These are phyloP conservation scores for Exephanes ischioxanthus DNA, from an alignment of 2,888 invertebrate species.

Conservation along the genomic window DNA sequence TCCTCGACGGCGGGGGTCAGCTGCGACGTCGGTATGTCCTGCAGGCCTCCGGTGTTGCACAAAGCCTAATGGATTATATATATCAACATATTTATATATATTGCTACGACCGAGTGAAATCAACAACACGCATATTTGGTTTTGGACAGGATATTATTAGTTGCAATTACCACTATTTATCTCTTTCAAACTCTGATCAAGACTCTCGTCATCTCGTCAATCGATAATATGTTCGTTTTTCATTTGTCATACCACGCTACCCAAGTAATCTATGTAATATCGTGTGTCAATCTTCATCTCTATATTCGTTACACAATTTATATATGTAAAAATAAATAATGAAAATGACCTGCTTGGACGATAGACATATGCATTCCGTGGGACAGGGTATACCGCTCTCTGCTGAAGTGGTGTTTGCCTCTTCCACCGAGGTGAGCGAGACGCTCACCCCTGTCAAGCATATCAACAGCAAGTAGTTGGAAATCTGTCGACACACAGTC, in stretches of 20 bases:
- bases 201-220: too few relatives aligned
- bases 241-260: too few relatives aligned
- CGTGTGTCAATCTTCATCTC: neutral
- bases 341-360: conserved; percentile 92
- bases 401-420: conserved; percentile 74
- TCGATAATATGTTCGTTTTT: neutral
- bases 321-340: neutral
- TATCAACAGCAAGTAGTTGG: conserved; percentile 73
- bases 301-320: neutral
- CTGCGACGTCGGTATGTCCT: conserved; percentile 91
- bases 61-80: conserved; percentile 88
- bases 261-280: neutral
- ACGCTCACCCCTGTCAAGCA: conserved; percentile 78
- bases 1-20: conserved; percentile 93
- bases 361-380: conserved; percentile 93
- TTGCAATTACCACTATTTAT: too few relatives aligned
- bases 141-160: neutral
- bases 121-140: too few relatives aligned
- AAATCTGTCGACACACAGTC: conserved; percentile 55
- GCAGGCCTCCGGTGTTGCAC: conserved; percentile 94
- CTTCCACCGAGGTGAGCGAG: conserved; percentile 75
- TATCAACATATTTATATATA: neutral
- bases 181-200: too few relatives aligned
- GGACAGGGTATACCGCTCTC: conserved; percentile 88
- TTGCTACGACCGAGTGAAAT: too few relatives aligned